A percentile compares a stretch with the other conserved stretches of the same genome.
Conservation (phyloP, 2,113 vertebrate species). For the Gnathonemus echidnorhynchus region DNA sequence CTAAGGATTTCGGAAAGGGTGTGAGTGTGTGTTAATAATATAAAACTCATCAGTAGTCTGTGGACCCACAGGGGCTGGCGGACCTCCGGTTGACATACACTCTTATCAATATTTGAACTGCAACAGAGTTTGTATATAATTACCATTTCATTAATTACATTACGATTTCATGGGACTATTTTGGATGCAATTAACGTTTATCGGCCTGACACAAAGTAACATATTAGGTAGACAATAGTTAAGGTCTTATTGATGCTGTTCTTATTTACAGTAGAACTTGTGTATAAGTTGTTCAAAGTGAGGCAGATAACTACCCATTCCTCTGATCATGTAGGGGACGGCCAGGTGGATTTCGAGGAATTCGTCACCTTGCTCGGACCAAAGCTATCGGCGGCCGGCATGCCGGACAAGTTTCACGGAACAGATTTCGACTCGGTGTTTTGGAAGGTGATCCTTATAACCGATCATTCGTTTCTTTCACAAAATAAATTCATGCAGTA, state of each 20-base stretch:
- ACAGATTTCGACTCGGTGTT: conserved; percentile 94
- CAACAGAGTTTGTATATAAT: not conserved
- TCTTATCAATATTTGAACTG: not conserved
- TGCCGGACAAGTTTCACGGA: conserved; percentile 90
- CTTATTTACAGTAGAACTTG: not conserved
- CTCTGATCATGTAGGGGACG: conserved; percentile 65
- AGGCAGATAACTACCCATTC: not conserved
- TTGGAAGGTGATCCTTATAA: conserved; percentile 81
- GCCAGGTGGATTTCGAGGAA: conserved; percentile 96
- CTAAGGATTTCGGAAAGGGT: not conserved
- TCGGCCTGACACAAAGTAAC: not conserved
- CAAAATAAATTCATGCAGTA: not conserved
- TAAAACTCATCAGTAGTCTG: not conserved
- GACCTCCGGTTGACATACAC: not conserved
- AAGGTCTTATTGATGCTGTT: not conserved
- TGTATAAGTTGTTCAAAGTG: not conserved
- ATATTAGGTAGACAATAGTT: not conserved
- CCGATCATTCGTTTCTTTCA: not conserved
- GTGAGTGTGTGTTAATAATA: not conserved
- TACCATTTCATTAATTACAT: not conserved
- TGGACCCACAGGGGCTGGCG: not conserved
- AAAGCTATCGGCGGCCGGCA: conserved; percentile 83
- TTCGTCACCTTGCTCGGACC: conserved; percentile 93
- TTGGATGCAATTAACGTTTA: not conserved
- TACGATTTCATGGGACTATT: not conserved